Percentiles rank a stretch among this genome's conserved stretches.
Evolutionary conservation across 1,140 invertebrate species (phyloP).

Genomic region (Oppia nitens): DNA sequence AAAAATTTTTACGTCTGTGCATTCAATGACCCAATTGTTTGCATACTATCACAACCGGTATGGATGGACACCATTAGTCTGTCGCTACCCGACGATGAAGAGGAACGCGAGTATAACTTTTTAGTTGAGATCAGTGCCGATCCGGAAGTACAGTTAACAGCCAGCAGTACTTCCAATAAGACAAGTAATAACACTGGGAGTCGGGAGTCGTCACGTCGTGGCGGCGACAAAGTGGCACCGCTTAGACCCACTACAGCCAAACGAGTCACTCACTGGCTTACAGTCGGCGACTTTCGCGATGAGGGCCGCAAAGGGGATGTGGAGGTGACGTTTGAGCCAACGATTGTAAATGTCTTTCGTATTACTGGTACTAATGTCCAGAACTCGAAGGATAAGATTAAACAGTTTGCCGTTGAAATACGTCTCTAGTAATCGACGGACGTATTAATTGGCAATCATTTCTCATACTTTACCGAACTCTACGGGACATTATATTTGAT

Average conservation of each 20-base stretch:
- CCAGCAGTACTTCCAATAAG: too few relatives aligned
- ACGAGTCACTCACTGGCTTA: too few relatives aligned
- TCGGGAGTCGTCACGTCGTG: neutral
- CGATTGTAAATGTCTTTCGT: neutral
- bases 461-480: too few relatives aligned
- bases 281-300: neutral
- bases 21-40: neutral
- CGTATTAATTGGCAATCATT: too few relatives aligned
- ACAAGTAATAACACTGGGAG: too few relatives aligned
- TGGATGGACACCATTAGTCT: neutral
- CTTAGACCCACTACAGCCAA: too few relatives aligned
- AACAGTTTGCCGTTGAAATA: neutral
- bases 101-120: neutral
- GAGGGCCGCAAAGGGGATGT: neutral
- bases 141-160: too few relatives aligned
- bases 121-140: neutral
- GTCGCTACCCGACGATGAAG: neutral
- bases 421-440: neutral
- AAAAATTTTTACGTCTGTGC: neutral
- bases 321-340: neutral
- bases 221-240: neutral
- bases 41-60: neutral
- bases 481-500: too few relatives aligned
- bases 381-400: neutral
- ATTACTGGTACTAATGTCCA: neutral